Percentiles rank a stretch among this genome's conserved stretches.
phyloP scores from a whole-genome alignment of 1,140 invertebrate genomes.

The Acromyrmex charruanus region DNA sequence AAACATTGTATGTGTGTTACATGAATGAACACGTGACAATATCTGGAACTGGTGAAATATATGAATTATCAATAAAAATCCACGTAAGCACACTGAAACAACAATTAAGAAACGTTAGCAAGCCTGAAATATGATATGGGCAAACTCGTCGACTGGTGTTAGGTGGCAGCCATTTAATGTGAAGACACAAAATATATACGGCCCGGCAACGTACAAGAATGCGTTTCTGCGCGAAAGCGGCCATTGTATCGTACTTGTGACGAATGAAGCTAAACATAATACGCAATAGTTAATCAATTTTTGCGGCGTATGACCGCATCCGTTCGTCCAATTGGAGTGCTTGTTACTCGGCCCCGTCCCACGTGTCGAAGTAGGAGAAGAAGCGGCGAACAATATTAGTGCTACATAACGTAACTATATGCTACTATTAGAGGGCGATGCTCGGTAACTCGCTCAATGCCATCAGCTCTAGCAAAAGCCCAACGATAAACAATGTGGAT shows the following conservation, averaged over 20 bases:
- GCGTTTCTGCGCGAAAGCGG: slow-evolving; percentile 72
- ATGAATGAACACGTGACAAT: slow-evolving; percentile 15
- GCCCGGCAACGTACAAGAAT: slow-evolving; percentile 68
- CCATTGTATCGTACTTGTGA: slow-evolving; percentile 54
- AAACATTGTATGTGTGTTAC: background rate
- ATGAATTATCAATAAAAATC: slow-evolving; percentile 43
- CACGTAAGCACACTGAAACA: slow-evolving; percentile 75
- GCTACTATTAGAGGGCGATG: slow-evolving; percentile 55
- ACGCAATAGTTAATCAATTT: slow-evolving; percentile 47
- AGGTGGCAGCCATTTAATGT: slow-evolving; percentile 74
- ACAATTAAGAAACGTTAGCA: slow-evolving; percentile 68
- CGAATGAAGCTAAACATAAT: slow-evolving; percentile 50
- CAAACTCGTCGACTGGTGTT: slow-evolving; percentile 72
- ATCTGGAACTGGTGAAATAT: slow-evolving; percentile 29
- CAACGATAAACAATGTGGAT: slow-evolving; percentile 71
- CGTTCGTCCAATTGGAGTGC: slow-evolving; percentile 42
- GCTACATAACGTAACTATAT: slow-evolving; percentile 58
- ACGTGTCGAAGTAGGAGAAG: slow-evolving; percentile 39
- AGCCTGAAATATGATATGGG: slow-evolving; percentile 68
- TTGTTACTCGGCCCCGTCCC: slow-evolving; percentile 48
- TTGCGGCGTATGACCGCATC: slow-evolving; percentile 18
- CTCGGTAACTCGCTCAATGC: slow-evolving; percentile 59
- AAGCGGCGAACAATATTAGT: slow-evolving; percentile 62
- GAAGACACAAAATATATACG: slow-evolving; percentile 67
- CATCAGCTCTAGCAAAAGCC: slow-evolving; percentile 74